Conservation (phyloP, 2,113 vertebrate genomes). For the Beaufortia kweichowensis region DNA sequence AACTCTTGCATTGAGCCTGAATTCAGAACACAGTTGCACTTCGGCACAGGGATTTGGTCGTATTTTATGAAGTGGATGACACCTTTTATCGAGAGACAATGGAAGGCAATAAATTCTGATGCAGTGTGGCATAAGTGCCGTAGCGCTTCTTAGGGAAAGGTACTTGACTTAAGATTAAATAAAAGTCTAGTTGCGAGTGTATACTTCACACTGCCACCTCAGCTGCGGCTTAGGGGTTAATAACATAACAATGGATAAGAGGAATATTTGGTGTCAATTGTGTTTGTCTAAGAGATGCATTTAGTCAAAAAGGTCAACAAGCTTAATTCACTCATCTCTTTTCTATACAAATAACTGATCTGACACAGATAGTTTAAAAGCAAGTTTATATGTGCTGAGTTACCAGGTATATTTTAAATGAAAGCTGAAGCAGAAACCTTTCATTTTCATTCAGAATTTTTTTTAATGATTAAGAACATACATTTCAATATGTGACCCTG, state of each 20-base stretch:
- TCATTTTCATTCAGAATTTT: too few species aligned
- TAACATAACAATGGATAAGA: neutral
- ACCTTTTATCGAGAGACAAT: constrained; percentile 34
- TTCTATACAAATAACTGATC: too few species aligned
- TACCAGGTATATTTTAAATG: too few species aligned
- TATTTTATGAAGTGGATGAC: constrained; percentile 33
- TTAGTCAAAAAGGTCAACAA: constrained; percentile 4
- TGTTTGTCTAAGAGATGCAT: neutral
- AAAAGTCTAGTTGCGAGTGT: neutral
- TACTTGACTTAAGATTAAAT: constrained; percentile 32
- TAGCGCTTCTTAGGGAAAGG: constrained; percentile 18
- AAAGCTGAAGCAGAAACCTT: too few species aligned
- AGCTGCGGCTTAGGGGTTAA: neutral
- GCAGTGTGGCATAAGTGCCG: constrained; percentile 9
- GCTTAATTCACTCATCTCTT: too few species aligned
- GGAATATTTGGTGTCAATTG: neutral
- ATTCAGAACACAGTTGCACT: neutral
- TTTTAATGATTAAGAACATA: too few species aligned
- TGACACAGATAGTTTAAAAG: neutral
- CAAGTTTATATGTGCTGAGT: too few species aligned
- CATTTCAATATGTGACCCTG: too few species aligned
- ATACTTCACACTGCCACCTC: neutral
- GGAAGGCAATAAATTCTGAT: constrained; percentile 16
- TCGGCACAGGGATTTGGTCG: neutral
- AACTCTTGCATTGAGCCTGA: too few species aligned